Base-by-base conservation (phyloP, 2,888 invertebrate genomes). In the Xestoiulus laeticollis region DNA sequence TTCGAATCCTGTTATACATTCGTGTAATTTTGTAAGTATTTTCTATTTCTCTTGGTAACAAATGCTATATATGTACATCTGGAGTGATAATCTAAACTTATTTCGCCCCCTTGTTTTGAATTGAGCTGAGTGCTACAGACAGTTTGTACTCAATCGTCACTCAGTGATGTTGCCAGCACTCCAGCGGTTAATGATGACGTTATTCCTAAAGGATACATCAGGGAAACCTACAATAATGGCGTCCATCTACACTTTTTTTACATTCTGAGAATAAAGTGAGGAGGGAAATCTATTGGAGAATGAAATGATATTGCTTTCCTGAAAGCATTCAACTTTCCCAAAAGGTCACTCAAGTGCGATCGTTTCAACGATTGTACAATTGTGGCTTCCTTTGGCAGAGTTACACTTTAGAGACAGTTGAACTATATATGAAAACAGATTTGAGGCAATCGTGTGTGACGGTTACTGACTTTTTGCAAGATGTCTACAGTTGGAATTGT, bases 281-380 rank as follows among this genome's bases (percentile, higher is more conserved):
- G n/a, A n/a, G n/a, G n/a, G 38, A 19, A 59, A n/a, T 59, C 53
- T 59, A n/a, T 59, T n/a, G 53, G n/a, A n/a, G 53, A 19, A n/a
- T n/a, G n/a, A 19, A 59, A 6, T n/a, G n/a, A n/a, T 59, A 59
- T 59, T 59, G 53, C 53, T 3, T n/a, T n/a, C 6, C 53, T 59
- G 53, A 59, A 59, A 59, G 53, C 53, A 59, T 59, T 59, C 53
- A 16, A 59, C n/a, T 59, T n/a, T 59, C n/a, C 53, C n/a, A n/a
- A 59, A 19, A 59, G n/a, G 53, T 59, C 53, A 59, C 5, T 59
- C 16, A 5, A n/a, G 16, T 59, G 53, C 53, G n/a, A 59, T 59
- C n/a, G n/a, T 59, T 59, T n/a, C 53, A 59, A 5, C n/a, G 53
- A 59, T 59, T 59, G 53, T 59, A n/a, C n/a, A 6, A 19, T 59